phyloP scores from a whole-genome alignment of 2,888 invertebrate species.

The Patella pellucida region DNA sequence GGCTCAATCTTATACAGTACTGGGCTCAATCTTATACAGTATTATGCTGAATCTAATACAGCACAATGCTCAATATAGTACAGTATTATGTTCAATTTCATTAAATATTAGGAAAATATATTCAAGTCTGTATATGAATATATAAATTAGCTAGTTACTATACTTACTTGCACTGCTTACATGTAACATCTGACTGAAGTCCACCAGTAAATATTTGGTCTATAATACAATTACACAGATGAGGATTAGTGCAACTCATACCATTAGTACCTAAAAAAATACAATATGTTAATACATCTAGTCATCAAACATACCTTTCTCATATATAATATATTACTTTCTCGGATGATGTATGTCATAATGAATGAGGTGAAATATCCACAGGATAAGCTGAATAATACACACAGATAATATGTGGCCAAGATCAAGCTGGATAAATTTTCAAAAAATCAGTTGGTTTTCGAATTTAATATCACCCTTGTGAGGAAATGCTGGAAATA shows the following conservation, averaged over 20 bases:
- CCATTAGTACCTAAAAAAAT: conserved; percentile 64
- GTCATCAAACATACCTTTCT: no score
- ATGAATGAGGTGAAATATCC: no score
- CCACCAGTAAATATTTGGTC: conserved; percentile 97
- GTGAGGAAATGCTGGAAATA: no score
- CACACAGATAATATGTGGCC: no score
- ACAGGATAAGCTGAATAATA: no score
- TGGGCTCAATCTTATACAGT: no score
- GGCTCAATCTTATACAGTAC: no score
- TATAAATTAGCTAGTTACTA: neutral
- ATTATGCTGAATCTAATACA: neutral
- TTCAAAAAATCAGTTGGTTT: no score
- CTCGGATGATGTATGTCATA: no score
- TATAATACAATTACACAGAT: conserved; percentile 91
- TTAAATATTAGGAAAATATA: neutral
- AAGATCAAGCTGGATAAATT: no score
- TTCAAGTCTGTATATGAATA: neutral
- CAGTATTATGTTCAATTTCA: neutral
- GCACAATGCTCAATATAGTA: neutral
- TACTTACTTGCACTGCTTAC: conserved; percentile 88
- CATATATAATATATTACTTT: no score
- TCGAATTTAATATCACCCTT: no score
- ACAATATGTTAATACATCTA: neutral
- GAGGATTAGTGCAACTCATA: conserved; percentile 65
- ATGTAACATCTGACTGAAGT: conserved; percentile 95